Base-by-base conservation (phyloP, 2,113 vertebrate species). In the Edolisoma coerulescens region DNA sequence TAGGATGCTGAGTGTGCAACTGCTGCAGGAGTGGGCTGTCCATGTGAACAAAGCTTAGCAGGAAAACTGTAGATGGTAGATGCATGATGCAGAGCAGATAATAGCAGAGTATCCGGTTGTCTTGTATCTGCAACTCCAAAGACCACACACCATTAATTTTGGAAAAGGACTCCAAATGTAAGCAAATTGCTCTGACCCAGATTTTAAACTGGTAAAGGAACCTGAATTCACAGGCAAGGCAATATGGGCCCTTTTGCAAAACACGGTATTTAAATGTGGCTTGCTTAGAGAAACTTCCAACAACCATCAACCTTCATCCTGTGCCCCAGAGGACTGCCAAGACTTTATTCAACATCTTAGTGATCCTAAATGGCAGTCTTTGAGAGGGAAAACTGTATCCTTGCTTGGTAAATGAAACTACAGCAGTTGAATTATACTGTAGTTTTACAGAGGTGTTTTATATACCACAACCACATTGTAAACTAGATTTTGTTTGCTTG, bases 101-200 rank as follows among this genome's bases (percentile, higher is more conserved):
- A 89, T 11, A 96, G 93, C 93, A 92, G 93, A 92, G 92, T 84
- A 93, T 88, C 95, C 9, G 8, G 87, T 92, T 89, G 82, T 90
- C 88, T 92, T 89, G 6, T 92, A 95, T 88, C 95, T 90, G 41
- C 86, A 92, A 35, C 88, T 93, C 49, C 78, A 81, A 89, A 89
- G 71, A 52, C 81, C 87, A 93, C 14, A 32, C 88, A 57, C 71
- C 79, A 94, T 93, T 95, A 71, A 71, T 92, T 95, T 64, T 89
- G 74, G 88, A 89, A 96, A 92, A 96, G 95, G 65, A 68, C 80
- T 93, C 90, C 69, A 95, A 96, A 92, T 93, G 92, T 94, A 96
- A 94, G 73, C 95, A 96, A 96, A 97, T 96, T 90, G 88, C 93
- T 83, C 50, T 96, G 88, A 93, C 92, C 90, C 76, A 96, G 89